Conservation (phyloP, 2,888 invertebrate species). For the Thereva nobilitata region DNA sequence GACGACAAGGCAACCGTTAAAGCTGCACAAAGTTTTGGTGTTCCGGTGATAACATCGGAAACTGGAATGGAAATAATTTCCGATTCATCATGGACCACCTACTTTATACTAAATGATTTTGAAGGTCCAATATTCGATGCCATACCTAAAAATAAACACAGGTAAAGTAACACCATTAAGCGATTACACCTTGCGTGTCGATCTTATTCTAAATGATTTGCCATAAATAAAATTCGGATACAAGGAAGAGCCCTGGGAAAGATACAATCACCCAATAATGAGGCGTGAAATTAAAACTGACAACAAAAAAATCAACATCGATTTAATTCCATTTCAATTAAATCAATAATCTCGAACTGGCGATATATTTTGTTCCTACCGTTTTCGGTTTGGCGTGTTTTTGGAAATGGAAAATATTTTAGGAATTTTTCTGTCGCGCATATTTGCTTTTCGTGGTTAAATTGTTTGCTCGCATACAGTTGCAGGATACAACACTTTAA, state of each 20-base stretch:
- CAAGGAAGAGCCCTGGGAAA: neutral
- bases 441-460: too few species aligned
- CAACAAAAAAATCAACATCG: too few species aligned
- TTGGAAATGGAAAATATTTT: too few species aligned
- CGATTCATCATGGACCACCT: constrained; percentile 65
- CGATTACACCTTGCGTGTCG: neutral
- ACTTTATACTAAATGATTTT: constrained; percentile 73
- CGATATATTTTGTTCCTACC: too few species aligned
- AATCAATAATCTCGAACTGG: too few species aligned
- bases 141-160: constrained; percentile 66
- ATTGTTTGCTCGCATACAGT: too few species aligned
- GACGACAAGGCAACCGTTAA: constrained; percentile 61
- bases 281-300: too few species aligned
- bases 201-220: neutral
- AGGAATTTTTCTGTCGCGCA: too few species aligned
- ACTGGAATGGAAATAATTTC: constrained; percentile 65
- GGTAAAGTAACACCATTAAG: constrained; percentile 56
- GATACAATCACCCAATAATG: too few species aligned
- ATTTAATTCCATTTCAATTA: too few species aligned
- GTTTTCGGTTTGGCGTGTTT: too few species aligned
- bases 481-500: too few species aligned
- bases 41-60: constrained; percentile 67
- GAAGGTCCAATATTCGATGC: constrained; percentile 68
- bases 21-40: constrained; percentile 66
- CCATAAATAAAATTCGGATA: neutral